Percentiles rank a stretch among this genome's conserved stretches.
Evolutionary conservation across 2,797 vertebrate genomes (phyloP).

Genomic region (Peromyscus aztecus): DNA sequence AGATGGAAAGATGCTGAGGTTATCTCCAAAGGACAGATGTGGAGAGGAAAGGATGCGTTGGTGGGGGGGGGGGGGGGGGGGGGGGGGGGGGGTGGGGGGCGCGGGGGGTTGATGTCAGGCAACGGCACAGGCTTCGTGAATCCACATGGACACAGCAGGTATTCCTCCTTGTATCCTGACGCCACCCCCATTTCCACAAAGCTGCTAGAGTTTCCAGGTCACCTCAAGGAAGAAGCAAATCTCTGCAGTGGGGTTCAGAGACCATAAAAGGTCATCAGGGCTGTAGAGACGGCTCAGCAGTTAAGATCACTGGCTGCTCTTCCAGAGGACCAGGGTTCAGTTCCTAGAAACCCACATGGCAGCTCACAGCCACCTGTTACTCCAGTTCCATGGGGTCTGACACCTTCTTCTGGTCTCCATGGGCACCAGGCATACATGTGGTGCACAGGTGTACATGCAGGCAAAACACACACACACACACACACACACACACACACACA

Average conservation of each 20-base stretch:
- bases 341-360: no score
- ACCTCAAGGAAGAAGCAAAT: constrained; percentile 4
- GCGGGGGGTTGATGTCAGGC: neutral
- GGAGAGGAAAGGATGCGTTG: neutral
- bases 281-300: neutral
- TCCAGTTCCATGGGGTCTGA: neutral
- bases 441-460: neutral
- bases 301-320: neutral
- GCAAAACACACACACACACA: neutral
- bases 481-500: neutral
- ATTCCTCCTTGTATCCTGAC: neutral
- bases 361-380: neutral
- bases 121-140: neutral
- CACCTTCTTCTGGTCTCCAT: neutral
- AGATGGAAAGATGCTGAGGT: neutral
- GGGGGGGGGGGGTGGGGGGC: no score
- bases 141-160: neutral
- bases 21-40: neutral
- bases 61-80: neutral
- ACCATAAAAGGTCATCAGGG: neutral
- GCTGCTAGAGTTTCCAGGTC: neutral
- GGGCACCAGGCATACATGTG: neutral
- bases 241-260: neutral
- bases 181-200: neutral
- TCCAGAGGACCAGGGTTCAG: neutral